Conservation (phyloP, 2,888 invertebrate species). For the Fabriciana adippe region DNA sequence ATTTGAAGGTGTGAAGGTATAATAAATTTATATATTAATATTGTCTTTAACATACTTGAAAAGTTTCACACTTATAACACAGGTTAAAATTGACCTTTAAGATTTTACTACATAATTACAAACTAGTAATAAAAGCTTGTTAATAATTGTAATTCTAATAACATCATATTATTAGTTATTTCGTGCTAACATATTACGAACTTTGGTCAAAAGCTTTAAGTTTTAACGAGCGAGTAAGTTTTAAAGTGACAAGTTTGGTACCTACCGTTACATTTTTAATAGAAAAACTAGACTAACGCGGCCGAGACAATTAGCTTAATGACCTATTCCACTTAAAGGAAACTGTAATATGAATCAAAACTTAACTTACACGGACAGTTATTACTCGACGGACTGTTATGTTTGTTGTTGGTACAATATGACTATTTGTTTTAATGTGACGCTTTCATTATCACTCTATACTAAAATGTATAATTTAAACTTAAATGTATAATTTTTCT, state of each 20-base stretch:
- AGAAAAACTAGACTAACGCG: constrained; percentile 34
- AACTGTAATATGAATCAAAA: constrained; percentile 56
- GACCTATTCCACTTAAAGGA: constrained; percentile 49
- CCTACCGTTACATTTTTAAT: constrained; percentile 41
- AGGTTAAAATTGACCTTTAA: too few species aligned
- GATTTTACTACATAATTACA: too few species aligned
- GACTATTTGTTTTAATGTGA: neutral
- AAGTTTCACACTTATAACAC: too few species aligned
- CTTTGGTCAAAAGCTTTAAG: neutral
- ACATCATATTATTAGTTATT: neutral
- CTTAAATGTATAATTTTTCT: too few species aligned
- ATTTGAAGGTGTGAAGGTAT: too few species aligned
- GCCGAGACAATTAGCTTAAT: constrained; percentile 51
- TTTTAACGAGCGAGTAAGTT: constrained; percentile 5
- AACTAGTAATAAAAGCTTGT: neutral
- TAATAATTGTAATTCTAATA: neutral
- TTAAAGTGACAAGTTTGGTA: constrained; percentile 25
- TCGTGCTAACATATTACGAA: neutral
- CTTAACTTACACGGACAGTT: constrained; percentile 49
- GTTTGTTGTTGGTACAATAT: constrained; percentile 28
- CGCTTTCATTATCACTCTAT: neutral
- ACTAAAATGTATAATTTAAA: neutral
- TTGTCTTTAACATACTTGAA: too few species aligned
- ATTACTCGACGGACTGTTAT: constrained; percentile 46
- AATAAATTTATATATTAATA: too few species aligned